Evolutionary conservation across 2,113 vertebrate species (phyloP).

Genomic region (Leptocoma aspasia): DNA sequence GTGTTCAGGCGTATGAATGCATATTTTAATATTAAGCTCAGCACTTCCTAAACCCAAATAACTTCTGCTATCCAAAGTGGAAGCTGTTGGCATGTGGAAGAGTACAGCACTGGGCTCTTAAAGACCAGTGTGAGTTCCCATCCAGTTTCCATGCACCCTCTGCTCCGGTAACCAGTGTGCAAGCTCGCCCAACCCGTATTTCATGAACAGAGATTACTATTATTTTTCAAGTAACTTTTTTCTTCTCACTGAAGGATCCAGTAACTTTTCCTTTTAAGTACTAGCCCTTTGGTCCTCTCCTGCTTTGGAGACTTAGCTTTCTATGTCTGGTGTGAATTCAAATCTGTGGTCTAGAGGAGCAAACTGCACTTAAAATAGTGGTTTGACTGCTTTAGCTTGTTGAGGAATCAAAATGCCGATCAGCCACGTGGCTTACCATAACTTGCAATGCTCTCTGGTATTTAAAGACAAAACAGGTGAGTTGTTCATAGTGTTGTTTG

Average conservation of each 20-base stretch:
- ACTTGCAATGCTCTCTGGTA: background rate
- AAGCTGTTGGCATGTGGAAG: background rate
- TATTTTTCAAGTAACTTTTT: background rate
- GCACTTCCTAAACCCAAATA: background rate
- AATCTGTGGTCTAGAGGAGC: background rate
- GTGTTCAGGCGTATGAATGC: background rate
- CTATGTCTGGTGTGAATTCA: background rate
- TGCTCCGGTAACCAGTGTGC: background rate
- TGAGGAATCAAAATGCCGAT: background rate
- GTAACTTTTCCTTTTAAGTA: background rate
- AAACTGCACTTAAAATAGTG: fast-evolving
- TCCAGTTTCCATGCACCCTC: background rate
- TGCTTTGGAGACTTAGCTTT: background rate
- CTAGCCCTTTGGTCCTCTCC: background rate
- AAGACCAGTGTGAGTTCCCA: background rate
- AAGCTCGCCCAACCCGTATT: background rate
- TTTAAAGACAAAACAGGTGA: background rate
- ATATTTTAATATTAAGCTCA: background rate
- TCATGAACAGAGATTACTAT: background rate
- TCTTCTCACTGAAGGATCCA: background rate
- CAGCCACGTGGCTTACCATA: background rate
- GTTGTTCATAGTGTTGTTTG: background rate
- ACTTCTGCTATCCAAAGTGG: background rate
- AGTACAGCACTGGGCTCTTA: background rate
- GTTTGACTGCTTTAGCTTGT: background rate